Evolutionary conservation across 2,888 invertebrate species (phyloP), one percentile per base, ranked within the genome.

Genomic region (Callimorpha dominula): DNA sequence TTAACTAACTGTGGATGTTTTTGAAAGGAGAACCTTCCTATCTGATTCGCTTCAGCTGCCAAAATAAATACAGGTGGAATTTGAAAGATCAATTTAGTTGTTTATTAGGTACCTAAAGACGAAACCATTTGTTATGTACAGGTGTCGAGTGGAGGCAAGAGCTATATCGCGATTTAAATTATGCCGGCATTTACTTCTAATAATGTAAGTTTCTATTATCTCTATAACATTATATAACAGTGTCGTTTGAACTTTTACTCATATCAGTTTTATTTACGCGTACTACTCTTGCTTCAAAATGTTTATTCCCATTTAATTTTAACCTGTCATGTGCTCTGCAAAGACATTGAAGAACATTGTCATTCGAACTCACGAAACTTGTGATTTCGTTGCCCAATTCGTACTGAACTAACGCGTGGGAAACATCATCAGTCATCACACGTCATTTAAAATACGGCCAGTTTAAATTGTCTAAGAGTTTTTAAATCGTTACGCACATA

Each of bases 1-100:
- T 69, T 73, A 74, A 81, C 76, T 81, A 72, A 72, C 73, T 68
- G 76, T 69, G 69, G 70, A 77, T 74, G 67, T 78, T 73, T 76
- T 68, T 70, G 62, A 74, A 66, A 66, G 9, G 67, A 50, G 71
- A 71, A 76, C 31, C 76, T 79, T 81, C 74, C 71, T 66, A 65
- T 73, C 31, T 49, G 31, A 50, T 31, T 9, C 15, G 17, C 49
- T 50, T 65, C 9, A 65, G 65, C 4, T 17, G 11, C 3, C 50
- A 40, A 65, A 65, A 65, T 49, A 65, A n/a, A 14, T 65, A 50
- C 15, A 65, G 49, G 11, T 50, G 65, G 65, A 31, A 65, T 50
- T 50, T 50, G 15, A 40, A 65, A 65, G 49, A 50, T 40, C 50
- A 40, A 50, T 15, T 40, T 31, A 31, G 9, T 40, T 46, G 46